phyloP scores from a whole-genome alignment of 23 tunicate species.

The Trididemnum clinides region DNA sequence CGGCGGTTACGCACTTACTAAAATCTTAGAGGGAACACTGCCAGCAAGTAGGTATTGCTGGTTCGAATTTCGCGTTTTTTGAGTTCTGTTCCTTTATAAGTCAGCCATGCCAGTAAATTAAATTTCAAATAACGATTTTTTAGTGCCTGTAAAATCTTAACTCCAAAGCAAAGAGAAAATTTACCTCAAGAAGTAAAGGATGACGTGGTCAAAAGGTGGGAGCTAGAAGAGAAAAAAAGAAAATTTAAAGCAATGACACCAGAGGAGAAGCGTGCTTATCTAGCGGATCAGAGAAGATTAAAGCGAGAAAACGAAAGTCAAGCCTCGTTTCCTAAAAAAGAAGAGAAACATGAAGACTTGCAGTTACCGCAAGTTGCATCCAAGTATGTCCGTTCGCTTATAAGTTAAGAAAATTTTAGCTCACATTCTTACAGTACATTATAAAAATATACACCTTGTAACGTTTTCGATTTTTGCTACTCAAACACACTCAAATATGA shows the following conservation, averaged over 20 bases:
- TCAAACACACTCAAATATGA: too few species aligned
- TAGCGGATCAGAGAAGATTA: constrained; percentile 18
- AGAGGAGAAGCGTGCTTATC: constrained; percentile 46
- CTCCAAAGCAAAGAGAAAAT: constrained; percentile 61
- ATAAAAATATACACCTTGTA: too few species aligned
- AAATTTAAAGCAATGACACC: constrained; percentile 50
- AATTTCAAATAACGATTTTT: too few species aligned
- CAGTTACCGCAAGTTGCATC: constrained; percentile 1
- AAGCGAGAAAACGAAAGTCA: background rate
- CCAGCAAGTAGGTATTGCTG: too few species aligned
- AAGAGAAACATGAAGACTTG: constrained; percentile 64
- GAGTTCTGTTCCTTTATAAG: too few species aligned
- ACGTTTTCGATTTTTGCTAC: too few species aligned
- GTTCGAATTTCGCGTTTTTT: too few species aligned
- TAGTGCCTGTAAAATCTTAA: constrained; percentile 66
- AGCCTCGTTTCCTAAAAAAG: background rate
- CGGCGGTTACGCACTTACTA: too few species aligned
- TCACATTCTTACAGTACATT: too few species aligned
- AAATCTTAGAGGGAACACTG: too few species aligned
- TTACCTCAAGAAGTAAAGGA: constrained; percentile 57
- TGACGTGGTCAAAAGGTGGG: constrained; percentile 60
- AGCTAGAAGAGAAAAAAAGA: constrained; percentile 34
- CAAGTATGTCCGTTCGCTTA: background rate
- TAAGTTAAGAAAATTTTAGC: too few species aligned
- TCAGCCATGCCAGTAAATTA: too few species aligned